Evolutionary conservation across 2,888 invertebrate genomes (phyloP).

Genomic region (Agapostemon virescens): DNA sequence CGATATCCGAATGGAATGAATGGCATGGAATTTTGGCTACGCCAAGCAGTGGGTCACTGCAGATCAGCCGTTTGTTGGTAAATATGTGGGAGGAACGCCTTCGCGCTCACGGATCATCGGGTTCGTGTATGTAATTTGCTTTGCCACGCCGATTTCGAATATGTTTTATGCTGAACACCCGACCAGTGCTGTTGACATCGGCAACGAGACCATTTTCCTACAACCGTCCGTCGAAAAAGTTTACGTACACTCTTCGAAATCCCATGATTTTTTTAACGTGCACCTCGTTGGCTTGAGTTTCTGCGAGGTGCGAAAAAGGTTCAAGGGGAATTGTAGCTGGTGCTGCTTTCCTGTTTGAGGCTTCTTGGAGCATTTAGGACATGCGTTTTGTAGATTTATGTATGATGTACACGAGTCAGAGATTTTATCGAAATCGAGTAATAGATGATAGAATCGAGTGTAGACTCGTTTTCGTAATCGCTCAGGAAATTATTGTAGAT

Average conservation of each 20-base stretch:
- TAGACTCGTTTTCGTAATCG: too few relatives aligned
- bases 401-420: too few relatives aligned
- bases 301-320: not conserved
- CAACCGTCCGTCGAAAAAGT: not conserved
- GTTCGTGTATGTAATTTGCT: not conserved
- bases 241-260: not conserved
- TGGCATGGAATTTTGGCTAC: not conserved
- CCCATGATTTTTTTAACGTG: not conserved
- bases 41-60: slow-evolving; percentile 15
- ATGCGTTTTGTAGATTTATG: too few relatives aligned
- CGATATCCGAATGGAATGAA: slow-evolving; percentile 16
- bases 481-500: too few relatives aligned
- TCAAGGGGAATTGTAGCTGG: too few relatives aligned
- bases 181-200: not conserved
- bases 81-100: not conserved
- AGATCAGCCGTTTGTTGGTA: slow-evolving; percentile 19
- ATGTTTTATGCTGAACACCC: not conserved
- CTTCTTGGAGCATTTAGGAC: too few relatives aligned
- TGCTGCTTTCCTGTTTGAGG: too few relatives aligned
- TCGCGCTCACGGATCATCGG: not conserved
- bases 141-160: not conserved
- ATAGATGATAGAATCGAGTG: too few relatives aligned
- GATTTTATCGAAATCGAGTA: too few relatives aligned
- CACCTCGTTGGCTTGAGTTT: not conserved
- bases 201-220: not conserved